Evolutionary conservation across 2,888 invertebrate species (phyloP).

Genomic region (Tetragonula carbonaria): DNA sequence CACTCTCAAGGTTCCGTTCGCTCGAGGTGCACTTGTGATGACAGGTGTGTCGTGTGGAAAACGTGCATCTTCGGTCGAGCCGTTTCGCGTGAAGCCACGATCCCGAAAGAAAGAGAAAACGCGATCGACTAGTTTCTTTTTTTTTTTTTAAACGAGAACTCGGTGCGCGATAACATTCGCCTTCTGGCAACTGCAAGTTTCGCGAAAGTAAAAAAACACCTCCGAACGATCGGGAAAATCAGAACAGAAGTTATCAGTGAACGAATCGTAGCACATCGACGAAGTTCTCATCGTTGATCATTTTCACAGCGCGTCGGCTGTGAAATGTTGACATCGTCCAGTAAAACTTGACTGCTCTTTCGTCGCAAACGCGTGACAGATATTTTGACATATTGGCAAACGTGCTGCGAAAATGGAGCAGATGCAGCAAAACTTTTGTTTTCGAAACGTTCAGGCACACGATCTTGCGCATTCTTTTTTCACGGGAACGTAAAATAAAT

Average conservation of each 20-base stretch:
- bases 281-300: background rate
- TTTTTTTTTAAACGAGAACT: background rate
- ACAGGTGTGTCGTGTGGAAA: conserved; percentile 38
- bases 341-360: background rate
- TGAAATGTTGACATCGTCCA: background rate
- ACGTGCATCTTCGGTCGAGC: background rate
- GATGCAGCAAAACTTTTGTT: background rate
- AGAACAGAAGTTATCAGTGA: background rate
- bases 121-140: too few species aligned
- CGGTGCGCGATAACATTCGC: background rate
- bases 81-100: background rate
- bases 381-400: conserved; percentile 11
- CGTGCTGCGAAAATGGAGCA: background rate
- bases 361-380: background rate
- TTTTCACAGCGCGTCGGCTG: background rate
- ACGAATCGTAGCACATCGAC: background rate
- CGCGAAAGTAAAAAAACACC: background rate
- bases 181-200: conserved; percentile 18
- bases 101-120: background rate
- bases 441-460: background rate
- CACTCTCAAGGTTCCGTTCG: conserved; percentile 58
- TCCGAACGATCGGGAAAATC: background rate
- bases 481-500: background rate
- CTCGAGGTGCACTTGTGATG: conserved; percentile 48
- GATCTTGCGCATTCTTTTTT: background rate